Evolutionary conservation across 2,797 vertebrate genomes (phyloP).

Genomic region (Acanthurus tractus): DNA sequence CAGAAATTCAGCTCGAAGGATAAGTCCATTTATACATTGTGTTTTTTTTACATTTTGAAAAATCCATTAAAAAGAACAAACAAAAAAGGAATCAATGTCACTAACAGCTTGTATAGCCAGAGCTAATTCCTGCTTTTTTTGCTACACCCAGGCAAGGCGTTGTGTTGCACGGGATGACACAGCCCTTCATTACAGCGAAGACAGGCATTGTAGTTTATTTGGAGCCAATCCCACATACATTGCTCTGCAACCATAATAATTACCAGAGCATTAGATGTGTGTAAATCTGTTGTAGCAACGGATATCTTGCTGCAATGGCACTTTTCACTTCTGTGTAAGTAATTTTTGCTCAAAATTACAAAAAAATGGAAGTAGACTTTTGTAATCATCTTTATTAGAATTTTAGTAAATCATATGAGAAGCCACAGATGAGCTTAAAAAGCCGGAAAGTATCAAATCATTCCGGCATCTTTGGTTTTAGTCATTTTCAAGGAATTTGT

Average conservation of each 20-base stretch:
- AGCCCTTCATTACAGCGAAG: neutral
- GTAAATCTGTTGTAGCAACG: neutral
- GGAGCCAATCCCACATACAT: neutral
- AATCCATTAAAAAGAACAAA: too few relatives aligned
- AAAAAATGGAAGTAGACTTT: neutral
- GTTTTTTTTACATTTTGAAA: too few relatives aligned
- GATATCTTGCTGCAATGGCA: neutral
- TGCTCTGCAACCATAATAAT: neutral
- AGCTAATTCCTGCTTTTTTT: neutral
- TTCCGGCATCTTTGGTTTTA: too few relatives aligned
- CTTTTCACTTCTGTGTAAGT: neutral
- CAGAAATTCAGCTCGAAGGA: too few relatives aligned
- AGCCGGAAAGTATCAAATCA: too few relatives aligned
- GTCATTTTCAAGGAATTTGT: neutral
- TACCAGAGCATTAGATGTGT: neutral
- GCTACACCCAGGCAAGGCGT: neutral
- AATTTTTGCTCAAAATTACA: neutral
- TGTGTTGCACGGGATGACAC: neutral
- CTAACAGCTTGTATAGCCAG: neutral
- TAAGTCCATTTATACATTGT: too few relatives aligned
- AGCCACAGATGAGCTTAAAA: too few relatives aligned
- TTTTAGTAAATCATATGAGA: too few relatives aligned
- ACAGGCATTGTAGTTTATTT: neutral
- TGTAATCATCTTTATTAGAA: neutral
- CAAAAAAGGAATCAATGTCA: neutral